Percentiles rank a stretch among this genome's conserved stretches.
phyloP scores from a whole-genome alignment of 2,888 invertebrate species.

The Cetonia aurata region DNA sequence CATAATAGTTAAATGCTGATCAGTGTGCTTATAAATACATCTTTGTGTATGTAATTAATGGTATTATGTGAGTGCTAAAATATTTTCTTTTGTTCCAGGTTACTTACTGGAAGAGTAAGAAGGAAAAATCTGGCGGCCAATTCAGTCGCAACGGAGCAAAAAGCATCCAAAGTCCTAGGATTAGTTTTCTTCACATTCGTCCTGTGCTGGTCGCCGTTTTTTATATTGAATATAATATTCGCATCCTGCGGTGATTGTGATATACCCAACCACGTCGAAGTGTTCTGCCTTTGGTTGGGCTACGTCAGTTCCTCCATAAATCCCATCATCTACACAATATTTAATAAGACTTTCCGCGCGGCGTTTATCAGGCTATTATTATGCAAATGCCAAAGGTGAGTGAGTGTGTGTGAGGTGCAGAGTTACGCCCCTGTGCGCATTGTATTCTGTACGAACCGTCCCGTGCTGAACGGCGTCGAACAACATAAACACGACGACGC shows the following conservation, averaged over 20 bases:
- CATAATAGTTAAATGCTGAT: too few species aligned
- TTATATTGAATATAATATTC: conserved; percentile 87
- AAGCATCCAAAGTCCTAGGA: conserved; percentile 93
- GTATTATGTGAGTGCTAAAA: neutral
- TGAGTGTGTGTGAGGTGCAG: conserved; percentile 27
- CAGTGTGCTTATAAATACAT: too few species aligned
- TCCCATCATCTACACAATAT: conserved; percentile 93
- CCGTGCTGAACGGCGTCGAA: neutral
- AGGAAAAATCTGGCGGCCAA: conserved; percentile 81
- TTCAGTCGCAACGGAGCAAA: conserved; percentile 92
- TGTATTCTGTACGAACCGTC: conserved; percentile 1
- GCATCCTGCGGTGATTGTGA: conserved; percentile 86
- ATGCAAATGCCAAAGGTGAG: conserved; percentile 82
- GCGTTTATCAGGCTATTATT: conserved; percentile 83
- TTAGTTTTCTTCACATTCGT: conserved; percentile 94
- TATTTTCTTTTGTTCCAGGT: conserved; percentile 67
- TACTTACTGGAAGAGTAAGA: conserved; percentile 78
- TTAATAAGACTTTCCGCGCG: conserved; percentile 89
- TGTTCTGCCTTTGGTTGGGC: conserved; percentile 91
- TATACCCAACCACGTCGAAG: conserved; percentile 81
- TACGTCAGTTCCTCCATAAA: conserved; percentile 94
- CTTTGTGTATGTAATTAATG: neutral
- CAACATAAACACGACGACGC: conserved; percentile 15
- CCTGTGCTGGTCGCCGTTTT: conserved; percentile 94
- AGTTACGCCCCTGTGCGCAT: neutral